Evolutionary conservation across 2,113 vertebrate genomes (phyloP).

Genomic region (Ailurus styani): DNA sequence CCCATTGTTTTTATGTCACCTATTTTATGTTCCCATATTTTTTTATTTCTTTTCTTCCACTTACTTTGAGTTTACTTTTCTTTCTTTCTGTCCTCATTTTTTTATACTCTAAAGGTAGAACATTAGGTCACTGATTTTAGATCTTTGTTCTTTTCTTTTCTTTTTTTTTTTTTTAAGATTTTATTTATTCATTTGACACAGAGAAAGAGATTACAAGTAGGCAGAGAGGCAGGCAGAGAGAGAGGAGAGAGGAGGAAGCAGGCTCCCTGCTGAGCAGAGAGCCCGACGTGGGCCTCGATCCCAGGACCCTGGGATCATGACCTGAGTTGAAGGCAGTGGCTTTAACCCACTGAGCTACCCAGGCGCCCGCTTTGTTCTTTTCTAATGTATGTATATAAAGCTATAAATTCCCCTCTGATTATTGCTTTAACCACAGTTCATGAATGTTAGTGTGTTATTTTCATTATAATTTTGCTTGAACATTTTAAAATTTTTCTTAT

Average conservation of each 20-base stretch:
- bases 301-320: too few species aligned
- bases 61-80: not conserved
- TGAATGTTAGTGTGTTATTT: not conserved
- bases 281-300: too few species aligned
- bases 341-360: too few species aligned
- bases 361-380: not conserved
- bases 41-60: not conserved
- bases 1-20: not conserved
- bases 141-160: not conserved
- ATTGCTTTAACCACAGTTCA: not conserved
- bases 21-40: not conserved
- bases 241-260: too few species aligned
- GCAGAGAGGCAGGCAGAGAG: too few species aligned
- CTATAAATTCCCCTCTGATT: not conserved
- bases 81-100: not conserved
- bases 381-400: not conserved
- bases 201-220: too few species aligned
- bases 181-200: too few species aligned
- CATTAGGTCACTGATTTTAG: not conserved
- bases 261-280: too few species aligned
- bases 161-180: too few species aligned
- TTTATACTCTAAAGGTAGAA: not conserved
- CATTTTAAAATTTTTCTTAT: not conserved
- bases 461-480: not conserved
- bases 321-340: too few species aligned